Conservation (phyloP, 2,797 vertebrate genomes). For the Squalus acanthias region DNA sequence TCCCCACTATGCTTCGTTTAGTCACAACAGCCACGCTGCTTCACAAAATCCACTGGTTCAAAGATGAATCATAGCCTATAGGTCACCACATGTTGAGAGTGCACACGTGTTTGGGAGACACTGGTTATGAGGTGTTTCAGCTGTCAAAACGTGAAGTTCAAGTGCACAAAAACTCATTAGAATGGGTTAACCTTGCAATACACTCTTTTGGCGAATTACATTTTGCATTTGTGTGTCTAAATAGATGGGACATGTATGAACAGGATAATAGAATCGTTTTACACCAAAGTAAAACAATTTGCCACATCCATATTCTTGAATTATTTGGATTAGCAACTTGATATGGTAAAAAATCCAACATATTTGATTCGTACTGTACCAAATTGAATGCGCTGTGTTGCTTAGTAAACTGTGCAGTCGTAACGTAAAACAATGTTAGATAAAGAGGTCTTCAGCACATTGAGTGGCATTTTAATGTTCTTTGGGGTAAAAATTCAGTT, state of each 20-base stretch:
- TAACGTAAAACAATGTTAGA: background rate
- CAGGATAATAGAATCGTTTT: background rate
- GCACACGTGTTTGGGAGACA: background rate
- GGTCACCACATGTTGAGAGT: slow-evolving; percentile 41
- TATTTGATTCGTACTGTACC: background rate
- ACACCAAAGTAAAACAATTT: background rate
- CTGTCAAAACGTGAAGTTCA: background rate
- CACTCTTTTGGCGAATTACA: background rate
- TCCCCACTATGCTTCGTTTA: slow-evolving; percentile 49
- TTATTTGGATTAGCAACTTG: background rate
- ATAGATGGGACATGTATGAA: background rate
- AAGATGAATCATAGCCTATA: slow-evolving; percentile 51
- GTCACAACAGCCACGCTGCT: slow-evolving; percentile 50
- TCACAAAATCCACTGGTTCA: slow-evolving; percentile 43
- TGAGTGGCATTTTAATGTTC: background rate
- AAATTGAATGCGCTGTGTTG: background rate
- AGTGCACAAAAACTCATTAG: background rate
- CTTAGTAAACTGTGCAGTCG: background rate
- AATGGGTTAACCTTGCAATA: background rate
- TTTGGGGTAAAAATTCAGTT: too few species aligned
- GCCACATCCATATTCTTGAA: background rate
- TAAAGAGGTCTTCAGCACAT: background rate
- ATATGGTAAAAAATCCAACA: background rate
- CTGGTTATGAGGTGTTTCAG: background rate
- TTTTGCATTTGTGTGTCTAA: background rate